Conservation (phyloP, 2,888 invertebrate species). For the Cremastinae sp. region DNA sequence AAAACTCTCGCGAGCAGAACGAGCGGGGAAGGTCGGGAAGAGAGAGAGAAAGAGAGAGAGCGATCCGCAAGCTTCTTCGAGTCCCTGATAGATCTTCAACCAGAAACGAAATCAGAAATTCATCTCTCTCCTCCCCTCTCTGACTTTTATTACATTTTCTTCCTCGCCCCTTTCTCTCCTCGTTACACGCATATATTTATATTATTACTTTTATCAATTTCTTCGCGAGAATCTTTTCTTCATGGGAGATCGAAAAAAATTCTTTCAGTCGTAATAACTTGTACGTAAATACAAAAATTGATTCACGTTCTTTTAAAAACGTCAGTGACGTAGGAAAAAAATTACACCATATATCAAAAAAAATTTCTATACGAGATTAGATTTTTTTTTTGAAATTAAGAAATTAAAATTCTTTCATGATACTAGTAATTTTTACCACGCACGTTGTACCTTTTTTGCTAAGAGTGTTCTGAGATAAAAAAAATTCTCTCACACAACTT, state of each 20-base stretch:
- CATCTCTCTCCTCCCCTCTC: conserved; percentile 52
- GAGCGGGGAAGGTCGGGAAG: conserved; percentile 22
- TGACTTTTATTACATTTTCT: conserved; percentile 58
- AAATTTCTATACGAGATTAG: no score
- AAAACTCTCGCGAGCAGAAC: conserved; percentile 56
- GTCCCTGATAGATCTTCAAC: conserved; percentile 38
- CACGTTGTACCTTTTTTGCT: no score
- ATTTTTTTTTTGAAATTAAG: no score
- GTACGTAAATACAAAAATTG: no score
- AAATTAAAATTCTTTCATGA: no score
- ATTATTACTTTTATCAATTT: conserved; percentile 28
- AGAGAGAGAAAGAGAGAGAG: conserved; percentile 15
- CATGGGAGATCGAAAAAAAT: conserved; percentile 51
- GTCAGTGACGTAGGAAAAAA: no score
- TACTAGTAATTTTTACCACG: no score
- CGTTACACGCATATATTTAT: background rate
- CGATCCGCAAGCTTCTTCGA: conserved; percentile 30
- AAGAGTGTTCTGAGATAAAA: no score
- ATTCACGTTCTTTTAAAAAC: no score
- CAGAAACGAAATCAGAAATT: conserved; percentile 60
- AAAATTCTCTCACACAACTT: no score
- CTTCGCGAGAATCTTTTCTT: conserved; percentile 36
- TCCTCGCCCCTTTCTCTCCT: conserved; percentile 33
- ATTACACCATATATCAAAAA: no score
- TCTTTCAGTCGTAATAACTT: no score